phyloP scores from a whole-genome alignment of 2,797 vertebrate species.

The Staurois parvus region DNA sequence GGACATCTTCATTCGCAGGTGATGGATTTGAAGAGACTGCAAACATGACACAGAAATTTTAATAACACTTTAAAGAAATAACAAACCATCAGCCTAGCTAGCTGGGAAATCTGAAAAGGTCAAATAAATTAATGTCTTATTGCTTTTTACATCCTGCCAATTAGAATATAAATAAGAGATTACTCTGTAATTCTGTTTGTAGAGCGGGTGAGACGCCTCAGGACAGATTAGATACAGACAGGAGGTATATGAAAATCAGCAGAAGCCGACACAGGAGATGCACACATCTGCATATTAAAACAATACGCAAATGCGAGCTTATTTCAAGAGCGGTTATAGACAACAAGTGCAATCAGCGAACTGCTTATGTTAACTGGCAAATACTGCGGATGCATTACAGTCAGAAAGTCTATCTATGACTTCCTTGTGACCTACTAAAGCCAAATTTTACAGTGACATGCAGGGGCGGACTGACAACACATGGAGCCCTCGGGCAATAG shows the following conservation, averaged over 20 bases:
- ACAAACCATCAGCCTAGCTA: conserved; percentile 29
- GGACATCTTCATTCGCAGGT: conserved; percentile 40
- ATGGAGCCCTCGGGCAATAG: too few species aligned
- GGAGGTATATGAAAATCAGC: not conserved
- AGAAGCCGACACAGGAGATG: too few species aligned
- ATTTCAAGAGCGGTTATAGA: too few species aligned
- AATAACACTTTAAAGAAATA: conserved; percentile 46
- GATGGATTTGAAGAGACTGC: conserved; percentile 33
- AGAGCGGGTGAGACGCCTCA: conserved; percentile 4
- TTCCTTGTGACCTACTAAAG: too few species aligned
- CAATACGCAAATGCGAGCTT: too few species aligned
- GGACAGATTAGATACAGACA: conserved; percentile 14
- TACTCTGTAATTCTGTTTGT: conserved; percentile 36
- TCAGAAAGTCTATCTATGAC: too few species aligned
- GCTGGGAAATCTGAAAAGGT: conserved; percentile 39
- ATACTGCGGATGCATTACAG: too few species aligned
- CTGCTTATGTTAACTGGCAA: too few species aligned
- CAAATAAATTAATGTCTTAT: conserved; percentile 44
- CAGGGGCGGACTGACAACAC: too few species aligned
- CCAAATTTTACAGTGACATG: too few species aligned
- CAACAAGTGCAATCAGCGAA: too few species aligned
- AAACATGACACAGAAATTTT: conserved; percentile 44
- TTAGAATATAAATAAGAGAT: conserved; percentile 51
- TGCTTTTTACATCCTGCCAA: conserved; percentile 48
- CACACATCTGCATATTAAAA: too few species aligned